Conservation (phyloP, 2,113 vertebrate species). For the Clinocottus analis region DNA sequence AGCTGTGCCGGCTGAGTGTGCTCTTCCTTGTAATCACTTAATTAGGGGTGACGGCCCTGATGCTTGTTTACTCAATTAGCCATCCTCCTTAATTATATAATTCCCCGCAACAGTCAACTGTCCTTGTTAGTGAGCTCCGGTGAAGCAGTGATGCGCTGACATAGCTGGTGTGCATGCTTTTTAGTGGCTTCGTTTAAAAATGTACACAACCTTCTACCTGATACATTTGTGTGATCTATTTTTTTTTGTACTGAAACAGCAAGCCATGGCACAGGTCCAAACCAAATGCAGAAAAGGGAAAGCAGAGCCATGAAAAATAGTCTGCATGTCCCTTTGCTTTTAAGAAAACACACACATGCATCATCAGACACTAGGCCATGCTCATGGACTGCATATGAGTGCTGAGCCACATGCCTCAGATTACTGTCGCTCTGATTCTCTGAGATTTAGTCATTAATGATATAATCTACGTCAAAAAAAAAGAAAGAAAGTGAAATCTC, state of each 20-base stretch:
- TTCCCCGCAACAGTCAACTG: conserved; percentile 87
- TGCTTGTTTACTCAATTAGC: conserved; percentile 99
- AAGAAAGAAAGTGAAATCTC: conserved; percentile 78
- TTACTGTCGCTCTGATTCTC: conserved; percentile 62
- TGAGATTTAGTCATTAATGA: conserved; percentile 84
- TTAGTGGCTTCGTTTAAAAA: conserved; percentile 13
- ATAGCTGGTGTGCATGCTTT: not conserved
- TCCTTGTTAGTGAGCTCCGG: conserved; percentile 84
- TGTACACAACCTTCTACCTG: not conserved
- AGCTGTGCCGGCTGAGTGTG: conserved; percentile 85
- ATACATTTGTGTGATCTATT: not conserved
- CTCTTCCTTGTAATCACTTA: conserved; percentile 96
- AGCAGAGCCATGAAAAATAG: not conserved
- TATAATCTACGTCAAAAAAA: conserved; percentile 77
- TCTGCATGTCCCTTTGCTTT: not conserved
- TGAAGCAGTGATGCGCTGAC: conserved; percentile 36
- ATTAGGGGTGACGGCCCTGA: conserved; percentile 96
- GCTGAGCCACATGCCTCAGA: conserved; percentile 69
- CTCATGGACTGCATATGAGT: conserved; percentile 40
- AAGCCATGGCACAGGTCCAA: not conserved
- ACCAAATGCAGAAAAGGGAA: not conserved
- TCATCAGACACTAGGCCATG: conserved; percentile 60
- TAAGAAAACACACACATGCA: conserved; percentile 5
- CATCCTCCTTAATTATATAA: conserved; percentile 98
- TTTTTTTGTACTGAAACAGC: not conserved